Base-by-base conservation (phyloP, 2,797 vertebrate genomes). In the Anniella stebbinsi region DNA sequence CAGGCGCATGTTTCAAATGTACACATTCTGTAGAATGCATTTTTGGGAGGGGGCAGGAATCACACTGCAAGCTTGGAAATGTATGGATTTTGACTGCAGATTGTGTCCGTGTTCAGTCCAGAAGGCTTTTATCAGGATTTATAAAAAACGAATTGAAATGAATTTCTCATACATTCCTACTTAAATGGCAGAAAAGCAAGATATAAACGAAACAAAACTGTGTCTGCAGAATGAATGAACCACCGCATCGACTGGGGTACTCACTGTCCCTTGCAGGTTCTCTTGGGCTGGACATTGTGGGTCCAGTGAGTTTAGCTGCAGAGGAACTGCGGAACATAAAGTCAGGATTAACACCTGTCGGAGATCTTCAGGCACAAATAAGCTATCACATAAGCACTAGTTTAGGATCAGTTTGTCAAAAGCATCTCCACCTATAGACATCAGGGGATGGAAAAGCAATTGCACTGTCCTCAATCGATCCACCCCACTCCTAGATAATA, bases 261-360 rank as follows among this genome's bases (percentile, higher is more conserved):
- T 88, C 86, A 95, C 94, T 0, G 21, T 91, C 80, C 88, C 92
- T 0, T 8, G 33, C 60, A 66, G 17, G 2, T 93, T 92, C 0
- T 1, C 83, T 21, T 95, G 93, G 0, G 48, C 1, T 73, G 91
- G 89, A 77, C 89, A 86, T 30, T 91, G 89, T 0, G 30, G 73
- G 5, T 94, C 93, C 75, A 12, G 66, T 41, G 51, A 0, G 1
- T 45, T 89, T 9, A 12, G 67, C 28, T 84, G 87, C 77, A 6
- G 70, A 69, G 93, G 60, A 80, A 54, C 95, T 95, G 92, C 57
- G 41, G 66, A 87, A 12, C 41, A 85, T n/a, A 0, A 1, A 60
- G 30, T 76, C 78, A 0, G 18, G 0, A 0, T 84, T 9, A 89
- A 33, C 54, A 28, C 41, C 10, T 48, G 15, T 0, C 12, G 30